These are phyloP conservation scores for Paguma larvata DNA, from an alignment of 2,797 vertebrate species.

Conservation along the genomic window DNA sequence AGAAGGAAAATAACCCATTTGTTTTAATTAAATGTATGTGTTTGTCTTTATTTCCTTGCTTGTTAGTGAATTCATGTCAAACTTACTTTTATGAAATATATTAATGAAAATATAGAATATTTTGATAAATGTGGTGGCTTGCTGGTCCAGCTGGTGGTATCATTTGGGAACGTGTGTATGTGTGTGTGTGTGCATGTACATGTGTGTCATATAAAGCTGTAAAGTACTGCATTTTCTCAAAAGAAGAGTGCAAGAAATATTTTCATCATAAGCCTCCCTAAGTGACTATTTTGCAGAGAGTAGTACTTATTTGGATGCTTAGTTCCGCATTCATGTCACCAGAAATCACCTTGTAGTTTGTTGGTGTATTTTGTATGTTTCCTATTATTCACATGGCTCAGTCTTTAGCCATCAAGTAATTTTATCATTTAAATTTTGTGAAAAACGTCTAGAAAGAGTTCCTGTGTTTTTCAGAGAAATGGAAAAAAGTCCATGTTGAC, in stretches of 20 bases:
- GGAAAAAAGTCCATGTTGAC: not conserved
- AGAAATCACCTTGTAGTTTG: conserved; percentile 45
- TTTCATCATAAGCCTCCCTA: conserved; percentile 3
- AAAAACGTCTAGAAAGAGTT: not conserved
- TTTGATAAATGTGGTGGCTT: conserved; percentile 31
- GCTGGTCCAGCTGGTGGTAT: not conserved
- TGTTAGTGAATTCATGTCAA: conserved; percentile 36
- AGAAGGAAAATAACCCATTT: conserved; percentile 51
- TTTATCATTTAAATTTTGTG: conserved; percentile 48
- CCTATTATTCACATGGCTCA: not conserved
- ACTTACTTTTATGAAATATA: conserved; percentile 42
- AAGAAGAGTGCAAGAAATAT: not conserved
- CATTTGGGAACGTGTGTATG: not conserved
- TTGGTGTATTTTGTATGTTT: not conserved
- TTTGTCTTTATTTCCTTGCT: conserved; percentile 63
- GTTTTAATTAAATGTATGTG: conserved; percentile 49
- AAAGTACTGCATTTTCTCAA: not conserved
- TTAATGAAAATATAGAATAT: conserved; percentile 28
- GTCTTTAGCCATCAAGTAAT: not conserved
- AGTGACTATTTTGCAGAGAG: conserved; percentile 14
- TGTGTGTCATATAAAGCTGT: not conserved
- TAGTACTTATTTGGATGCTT: not conserved
- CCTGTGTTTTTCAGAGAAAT: conserved; percentile 44
- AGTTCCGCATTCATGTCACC: conserved; percentile 1
- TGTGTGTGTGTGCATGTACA: not conserved